A percentile compares a stretch with the other conserved stretches of the same genome.
Evolutionary conservation across 2,888 invertebrate species (phyloP).

Genomic region (Phalera bucephala): DNA sequence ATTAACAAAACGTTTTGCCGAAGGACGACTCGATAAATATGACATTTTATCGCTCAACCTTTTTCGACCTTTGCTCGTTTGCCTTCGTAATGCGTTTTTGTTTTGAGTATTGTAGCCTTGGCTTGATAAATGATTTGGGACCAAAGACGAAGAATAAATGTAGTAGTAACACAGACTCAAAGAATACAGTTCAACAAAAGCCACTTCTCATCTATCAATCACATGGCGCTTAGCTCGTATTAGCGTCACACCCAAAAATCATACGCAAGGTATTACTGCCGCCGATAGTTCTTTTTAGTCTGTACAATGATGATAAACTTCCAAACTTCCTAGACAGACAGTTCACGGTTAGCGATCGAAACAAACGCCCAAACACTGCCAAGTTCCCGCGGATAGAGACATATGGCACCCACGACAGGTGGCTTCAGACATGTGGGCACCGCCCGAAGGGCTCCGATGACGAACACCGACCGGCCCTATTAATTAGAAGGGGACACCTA

Average conservation of each 20-base stretch:
- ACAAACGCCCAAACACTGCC: constrained; percentile 16
- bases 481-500: constrained; percentile 49
- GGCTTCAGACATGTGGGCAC: constrained; percentile 66
- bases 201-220: too few species aligned
- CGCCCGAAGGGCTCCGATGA: constrained; percentile 62
- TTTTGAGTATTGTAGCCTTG: constrained; percentile 17
- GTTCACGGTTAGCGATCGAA: constrained; percentile 23
- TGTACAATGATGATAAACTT: constrained; percentile 17
- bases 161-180: too few species aligned
- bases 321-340: constrained; percentile 51
- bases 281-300: too few species aligned
- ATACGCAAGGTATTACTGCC: too few species aligned
- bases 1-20: constrained; percentile 39
- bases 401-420: constrained; percentile 64
- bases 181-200: too few species aligned
- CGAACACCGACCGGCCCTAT: constrained; percentile 39
- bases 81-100: constrained; percentile 18
- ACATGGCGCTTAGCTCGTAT: too few species aligned
- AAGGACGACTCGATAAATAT: constrained; percentile 39
- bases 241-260: too few species aligned
- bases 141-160: too few species aligned
- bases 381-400: constrained; percentile 36
- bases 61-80: constrained; percentile 33
- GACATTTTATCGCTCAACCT: constrained; percentile 31
- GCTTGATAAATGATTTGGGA: constrained; percentile 20